A percentile compares a stretch with the other conserved stretches of the same genome.
phyloP scores from a whole-genome alignment of 2,888 invertebrate species.

The Diabrotica balteata region DNA sequence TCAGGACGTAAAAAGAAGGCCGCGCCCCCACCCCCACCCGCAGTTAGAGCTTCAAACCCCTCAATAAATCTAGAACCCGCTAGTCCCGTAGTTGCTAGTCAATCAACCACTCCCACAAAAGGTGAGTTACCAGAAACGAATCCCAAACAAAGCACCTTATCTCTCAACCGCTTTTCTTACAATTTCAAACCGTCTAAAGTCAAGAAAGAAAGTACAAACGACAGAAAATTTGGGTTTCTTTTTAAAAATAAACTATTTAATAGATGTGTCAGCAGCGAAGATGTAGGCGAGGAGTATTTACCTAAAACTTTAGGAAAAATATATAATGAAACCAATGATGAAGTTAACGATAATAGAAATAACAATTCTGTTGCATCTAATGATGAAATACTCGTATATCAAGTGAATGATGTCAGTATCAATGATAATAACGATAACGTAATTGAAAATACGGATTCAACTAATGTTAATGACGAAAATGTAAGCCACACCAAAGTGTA shows the following conservation, averaged over 20 bases:
- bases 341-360: conserved; percentile 22
- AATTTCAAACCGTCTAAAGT: conserved; percentile 20
- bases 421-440: neutral
- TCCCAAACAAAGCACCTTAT: conserved; percentile 27
- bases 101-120: conserved; percentile 42
- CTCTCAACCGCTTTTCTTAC: conserved; percentile 16
- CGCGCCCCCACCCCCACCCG: conserved; percentile 62
- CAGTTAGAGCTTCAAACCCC: conserved; percentile 50
- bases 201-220: conserved; percentile 28
- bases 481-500: neutral
- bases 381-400: conserved; percentile 18
- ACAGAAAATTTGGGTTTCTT: conserved; percentile 20
- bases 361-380: conserved; percentile 15
- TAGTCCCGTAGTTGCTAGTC: conserved; percentile 61
- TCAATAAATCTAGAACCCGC: conserved; percentile 52
- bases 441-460: neutral
- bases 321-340: conserved; percentile 31
- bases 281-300: conserved; percentile 5
- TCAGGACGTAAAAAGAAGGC: conserved; percentile 68
- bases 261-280: conserved; percentile 18
- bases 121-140: conserved; percentile 36
- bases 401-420: conserved; percentile 2
- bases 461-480: neutral
- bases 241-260: conserved; percentile 26
- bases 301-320: conserved; percentile 42